These are phyloP conservation scores for Falco rusticolus DNA, from an alignment of 2,797 vertebrate genomes.

Conservation along the genomic window DNA sequence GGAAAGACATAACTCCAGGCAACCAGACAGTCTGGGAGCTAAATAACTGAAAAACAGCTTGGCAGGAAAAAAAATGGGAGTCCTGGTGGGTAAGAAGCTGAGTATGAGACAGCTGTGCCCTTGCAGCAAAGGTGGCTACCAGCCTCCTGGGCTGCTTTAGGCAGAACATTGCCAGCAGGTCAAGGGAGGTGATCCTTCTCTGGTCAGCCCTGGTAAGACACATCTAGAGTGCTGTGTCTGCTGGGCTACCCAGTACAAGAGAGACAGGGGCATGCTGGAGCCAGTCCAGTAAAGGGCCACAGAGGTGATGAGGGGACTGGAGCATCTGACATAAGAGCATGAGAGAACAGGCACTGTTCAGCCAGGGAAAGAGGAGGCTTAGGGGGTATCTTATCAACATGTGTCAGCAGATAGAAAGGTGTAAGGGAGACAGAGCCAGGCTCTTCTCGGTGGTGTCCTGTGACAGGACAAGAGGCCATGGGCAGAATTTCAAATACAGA, in stretches of 20 bases:
- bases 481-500: no score
- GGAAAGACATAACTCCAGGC: neutral
- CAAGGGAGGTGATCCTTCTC: neutral
- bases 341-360: neutral
- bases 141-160: neutral
- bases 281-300: no score
- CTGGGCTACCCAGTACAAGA: no score
- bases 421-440: neutral
- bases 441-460: no score
- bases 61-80: neutral
- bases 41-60: neutral
- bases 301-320: no score
- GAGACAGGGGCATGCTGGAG: no score
- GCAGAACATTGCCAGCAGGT: neutral
- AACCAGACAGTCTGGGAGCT: neutral
- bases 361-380: neutral
- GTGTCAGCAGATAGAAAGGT: neutral
- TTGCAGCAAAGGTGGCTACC: neutral
- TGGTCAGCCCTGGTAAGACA: neutral
- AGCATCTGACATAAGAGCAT: neutral
- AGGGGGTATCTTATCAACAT: neutral
- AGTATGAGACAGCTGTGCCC: neutral
- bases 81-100: neutral
- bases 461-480: no score
- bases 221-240: no score